Percentiles rank a stretch among this genome's conserved stretches.
Evolutionary conservation across 92 coral and sea anemone genomes (phyloP).

Genomic region (Epizoanthus rinbou): DNA sequence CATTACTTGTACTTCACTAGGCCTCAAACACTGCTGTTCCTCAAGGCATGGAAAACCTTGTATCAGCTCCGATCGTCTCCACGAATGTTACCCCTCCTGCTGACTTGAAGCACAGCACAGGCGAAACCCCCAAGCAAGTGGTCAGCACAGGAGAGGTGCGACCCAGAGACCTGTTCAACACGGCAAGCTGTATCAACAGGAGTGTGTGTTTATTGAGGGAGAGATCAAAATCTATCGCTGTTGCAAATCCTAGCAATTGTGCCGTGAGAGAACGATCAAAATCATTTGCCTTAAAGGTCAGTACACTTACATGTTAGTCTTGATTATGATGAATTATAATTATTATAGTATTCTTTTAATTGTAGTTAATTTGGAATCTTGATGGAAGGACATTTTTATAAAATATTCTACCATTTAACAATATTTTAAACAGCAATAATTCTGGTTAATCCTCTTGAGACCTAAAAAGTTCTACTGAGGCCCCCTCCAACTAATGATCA

Average conservation of each 20-base stretch:
- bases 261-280: slow-evolving; percentile 80
- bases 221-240: slow-evolving; percentile 60
- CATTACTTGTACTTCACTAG: not conserved
- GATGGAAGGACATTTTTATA: too few relatives aligned
- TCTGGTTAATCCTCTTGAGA: too few relatives aligned
- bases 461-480: too few relatives aligned
- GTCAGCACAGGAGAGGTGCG: slow-evolving; percentile 39
- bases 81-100: slow-evolving; percentile 46
- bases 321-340: not conserved
- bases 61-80: slow-evolving; percentile 83
- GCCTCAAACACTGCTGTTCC: slow-evolving; percentile 9
- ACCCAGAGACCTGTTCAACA: slow-evolving; percentile 83
- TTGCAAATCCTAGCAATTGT: slow-evolving; percentile 58
- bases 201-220: slow-evolving; percentile 36
- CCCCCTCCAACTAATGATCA: too few relatives aligned
- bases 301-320: not conserved
- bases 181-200: slow-evolving; percentile 27
- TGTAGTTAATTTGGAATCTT: too few relatives aligned
- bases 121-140: slow-evolving; percentile 44
- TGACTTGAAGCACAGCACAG: slow-evolving; percentile 4
- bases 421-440: too few relatives aligned
- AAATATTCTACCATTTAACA: too few relatives aligned
- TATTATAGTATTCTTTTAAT: too few relatives aligned
- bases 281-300: slow-evolving; percentile 95
- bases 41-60: slow-evolving; percentile 80